Percentiles rank a stretch among this genome's conserved stretches.
phyloP scores from a whole-genome alignment of 2,797 vertebrate genomes.

The Scomberomorus guttatus region DNA sequence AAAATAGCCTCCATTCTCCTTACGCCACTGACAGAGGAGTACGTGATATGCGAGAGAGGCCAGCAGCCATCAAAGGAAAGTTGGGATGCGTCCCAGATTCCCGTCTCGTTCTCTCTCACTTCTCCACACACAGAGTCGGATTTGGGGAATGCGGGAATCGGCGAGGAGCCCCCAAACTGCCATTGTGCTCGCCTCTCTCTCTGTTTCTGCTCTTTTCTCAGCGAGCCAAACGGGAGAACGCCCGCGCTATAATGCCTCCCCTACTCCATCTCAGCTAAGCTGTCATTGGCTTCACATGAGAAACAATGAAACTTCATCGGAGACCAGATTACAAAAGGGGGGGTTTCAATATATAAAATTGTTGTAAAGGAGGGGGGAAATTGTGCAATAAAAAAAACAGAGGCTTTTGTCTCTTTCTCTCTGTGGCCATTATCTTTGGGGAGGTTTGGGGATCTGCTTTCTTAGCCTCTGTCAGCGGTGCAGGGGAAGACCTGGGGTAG shows the following conservation, averaged over 20 bases:
- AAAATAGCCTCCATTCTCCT: conserved; percentile 42
- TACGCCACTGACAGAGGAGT: conserved; percentile 41
- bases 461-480: conserved; percentile 78
- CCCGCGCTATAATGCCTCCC: conserved; percentile 83
- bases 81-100: conserved; percentile 80
- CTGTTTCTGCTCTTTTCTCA: conserved; percentile 80
- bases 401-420: conserved; percentile 77
- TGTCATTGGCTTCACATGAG: conserved; percentile 88
- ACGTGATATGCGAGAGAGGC: conserved; percentile 59
- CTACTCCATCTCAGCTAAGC: conserved; percentile 86
- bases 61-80: conserved; percentile 74
- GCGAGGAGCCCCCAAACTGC: conserved; percentile 75
- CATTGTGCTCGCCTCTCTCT: conserved; percentile 76
- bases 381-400: conserved; percentile 61
- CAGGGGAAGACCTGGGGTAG: conserved; percentile 75
- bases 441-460: conserved; percentile 84
- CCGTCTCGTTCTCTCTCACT: conserved; percentile 62
- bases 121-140: conserved; percentile 58
- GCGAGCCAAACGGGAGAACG: conserved; percentile 80
- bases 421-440: conserved; percentile 85
- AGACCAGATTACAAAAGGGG: conserved; percentile 88
- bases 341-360: conserved; percentile 56
- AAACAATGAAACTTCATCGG: conserved; percentile 92
- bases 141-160: conserved; percentile 76
- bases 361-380: conserved; percentile 57